Evolutionary conservation across 2,888 invertebrate species (phyloP).

Genomic region (Chrysina gloriosa): DNA sequence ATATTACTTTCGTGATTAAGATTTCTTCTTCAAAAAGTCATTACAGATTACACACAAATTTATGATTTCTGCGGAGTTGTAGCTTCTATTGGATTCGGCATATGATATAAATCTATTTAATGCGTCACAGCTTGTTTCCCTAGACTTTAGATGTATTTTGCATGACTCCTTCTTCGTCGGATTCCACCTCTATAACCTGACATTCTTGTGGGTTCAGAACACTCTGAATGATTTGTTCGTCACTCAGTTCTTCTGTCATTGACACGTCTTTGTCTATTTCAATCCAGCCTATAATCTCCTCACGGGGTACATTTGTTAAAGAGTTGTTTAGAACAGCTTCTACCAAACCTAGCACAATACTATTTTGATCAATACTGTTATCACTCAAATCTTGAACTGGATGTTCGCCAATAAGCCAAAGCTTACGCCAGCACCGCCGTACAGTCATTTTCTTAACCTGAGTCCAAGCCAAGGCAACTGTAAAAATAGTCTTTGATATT

Average conservation of each 20-base stretch:
- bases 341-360: not conserved
- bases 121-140: too few relatives aligned
- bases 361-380: conserved; percentile 1
- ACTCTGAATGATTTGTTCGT: not conserved
- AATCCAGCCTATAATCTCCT: not conserved
- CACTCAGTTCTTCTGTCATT: conserved; percentile 1
- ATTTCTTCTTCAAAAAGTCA: too few relatives aligned
- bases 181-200: too few relatives aligned
- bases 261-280: not conserved
- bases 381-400: not conserved
- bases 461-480: not conserved
- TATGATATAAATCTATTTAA: too few relatives aligned
- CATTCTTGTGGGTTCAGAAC: not conserved
- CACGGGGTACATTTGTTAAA: conserved; percentile 4
- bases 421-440: not conserved
- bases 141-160: too few relatives aligned
- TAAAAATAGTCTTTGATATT: not conserved
- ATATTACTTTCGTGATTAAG: too few relatives aligned
- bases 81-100: too few relatives aligned
- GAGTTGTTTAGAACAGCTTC: not conserved
- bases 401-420: not conserved
- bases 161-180: too few relatives aligned
- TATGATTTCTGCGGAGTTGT: too few relatives aligned
- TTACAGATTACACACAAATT: too few relatives aligned
- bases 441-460: not conserved